Evolutionary conservation across 1,140 invertebrate species (phyloP).

Genomic region (Helicoverpa zea): DNA sequence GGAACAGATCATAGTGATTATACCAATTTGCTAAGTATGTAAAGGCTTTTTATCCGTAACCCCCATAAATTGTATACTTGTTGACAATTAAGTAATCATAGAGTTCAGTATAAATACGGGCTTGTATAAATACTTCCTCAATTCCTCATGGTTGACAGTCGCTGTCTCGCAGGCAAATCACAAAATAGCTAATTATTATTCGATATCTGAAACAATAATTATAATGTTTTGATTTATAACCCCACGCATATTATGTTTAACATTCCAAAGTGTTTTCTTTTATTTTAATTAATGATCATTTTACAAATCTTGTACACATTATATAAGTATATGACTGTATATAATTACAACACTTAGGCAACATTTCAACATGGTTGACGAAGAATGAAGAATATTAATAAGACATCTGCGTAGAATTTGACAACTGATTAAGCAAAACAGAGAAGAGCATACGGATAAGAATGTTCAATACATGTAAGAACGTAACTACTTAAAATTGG

Average conservation of each 20-base stretch:
- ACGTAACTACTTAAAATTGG: too few relatives aligned
- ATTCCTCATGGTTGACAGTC: not conserved
- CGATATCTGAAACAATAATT: slow-evolving; percentile 38
- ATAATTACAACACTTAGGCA: slow-evolving; percentile 18
- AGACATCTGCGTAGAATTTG: not conserved
- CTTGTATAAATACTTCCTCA: slow-evolving; percentile 32
- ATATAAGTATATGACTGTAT: slow-evolving; percentile 18
- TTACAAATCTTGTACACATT: slow-evolving; percentile 3
- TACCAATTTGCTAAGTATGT: slow-evolving; percentile 37
- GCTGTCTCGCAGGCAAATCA: not conserved
- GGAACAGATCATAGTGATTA: slow-evolving; percentile 79
- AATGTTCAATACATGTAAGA: too few relatives aligned
- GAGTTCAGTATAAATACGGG: slow-evolving; percentile 20
- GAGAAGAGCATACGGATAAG: too few relatives aligned
- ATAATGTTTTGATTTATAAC: slow-evolving; percentile 36
- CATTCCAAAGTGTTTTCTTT: slow-evolving; percentile 33
- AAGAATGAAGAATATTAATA: slow-evolving; percentile 20
- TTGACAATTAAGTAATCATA: slow-evolving; percentile 46
- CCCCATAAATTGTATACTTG: slow-evolving; percentile 22
- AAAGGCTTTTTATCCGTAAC: slow-evolving; percentile 31
- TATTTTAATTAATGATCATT: slow-evolving; percentile 27
- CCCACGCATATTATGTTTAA: slow-evolving; percentile 16
- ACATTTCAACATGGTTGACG: slow-evolving; percentile 1
- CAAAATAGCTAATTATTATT: slow-evolving; percentile 35
- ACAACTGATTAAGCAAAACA: not conserved